These are phyloP conservation scores for Beris chalybata DNA, from an alignment of 2,888 invertebrate genomes.

Conservation along the genomic window DNA sequence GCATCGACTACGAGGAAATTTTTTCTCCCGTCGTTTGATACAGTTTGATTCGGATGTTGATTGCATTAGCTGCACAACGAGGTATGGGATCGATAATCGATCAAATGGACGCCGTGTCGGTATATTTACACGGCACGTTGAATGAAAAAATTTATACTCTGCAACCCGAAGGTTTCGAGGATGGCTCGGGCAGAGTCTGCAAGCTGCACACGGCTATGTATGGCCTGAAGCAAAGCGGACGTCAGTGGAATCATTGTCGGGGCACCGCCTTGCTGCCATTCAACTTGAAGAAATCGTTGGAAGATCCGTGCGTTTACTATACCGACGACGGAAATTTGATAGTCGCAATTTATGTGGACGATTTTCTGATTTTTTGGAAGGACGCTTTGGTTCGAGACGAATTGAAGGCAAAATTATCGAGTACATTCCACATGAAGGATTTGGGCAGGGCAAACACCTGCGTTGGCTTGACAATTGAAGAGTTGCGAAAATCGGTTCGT, in stretches of 20 bases:
- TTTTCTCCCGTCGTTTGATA: slow-evolving; percentile 38
- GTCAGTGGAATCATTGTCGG: not conserved
- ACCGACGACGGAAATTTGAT: no score
- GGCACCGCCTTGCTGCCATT: not conserved
- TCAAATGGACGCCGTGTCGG: slow-evolving; percentile 31
- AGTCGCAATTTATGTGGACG: slow-evolving; percentile 30
- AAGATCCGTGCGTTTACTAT: no score
- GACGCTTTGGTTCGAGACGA: not conserved
- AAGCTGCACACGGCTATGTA: slow-evolving; percentile 1
- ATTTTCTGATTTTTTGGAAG: slow-evolving; percentile 33
- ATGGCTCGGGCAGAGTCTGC: not conserved
- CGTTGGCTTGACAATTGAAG: not conserved
- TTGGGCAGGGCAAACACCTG: not conserved
- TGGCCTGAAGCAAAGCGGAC: slow-evolving; percentile 4
- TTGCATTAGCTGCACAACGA: slow-evolving; percentile 36
- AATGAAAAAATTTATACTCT: slow-evolving; percentile 34
- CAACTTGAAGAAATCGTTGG: no score
- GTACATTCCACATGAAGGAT: not conserved
- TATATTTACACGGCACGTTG: slow-evolving; percentile 31
- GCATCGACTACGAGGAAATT: not conserved
- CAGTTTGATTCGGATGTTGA: slow-evolving; percentile 34
- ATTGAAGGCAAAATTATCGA: not conserved
- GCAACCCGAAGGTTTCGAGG: slow-evolving; percentile 22
- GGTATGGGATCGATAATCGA: slow-evolving; percentile 28
- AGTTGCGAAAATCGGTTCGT: no score